Percentiles rank a stretch among this genome's conserved stretches.
Conservation (phyloP, 2,113 vertebrate genomes). For the Oxyura jamaicensis region DNA sequence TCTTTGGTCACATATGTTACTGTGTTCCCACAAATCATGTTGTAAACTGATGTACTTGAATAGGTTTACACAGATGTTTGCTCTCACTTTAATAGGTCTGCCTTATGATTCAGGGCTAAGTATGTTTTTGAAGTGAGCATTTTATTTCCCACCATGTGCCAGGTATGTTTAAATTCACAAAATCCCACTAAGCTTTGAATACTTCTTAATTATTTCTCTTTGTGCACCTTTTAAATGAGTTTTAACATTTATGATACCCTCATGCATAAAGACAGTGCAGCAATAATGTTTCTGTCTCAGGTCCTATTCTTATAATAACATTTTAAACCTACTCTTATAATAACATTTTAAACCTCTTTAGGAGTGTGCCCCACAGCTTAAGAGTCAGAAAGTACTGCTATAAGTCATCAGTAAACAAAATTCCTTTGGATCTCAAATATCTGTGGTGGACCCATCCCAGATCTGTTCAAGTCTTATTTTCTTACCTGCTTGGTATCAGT, state of each 20-base stretch:
- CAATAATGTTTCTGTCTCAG: neutral
- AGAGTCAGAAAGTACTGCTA: neutral
- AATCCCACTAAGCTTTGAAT: neutral
- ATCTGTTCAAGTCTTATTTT: neutral
- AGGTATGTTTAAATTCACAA: neutral
- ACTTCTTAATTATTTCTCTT: neutral
- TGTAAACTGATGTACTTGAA: neutral
- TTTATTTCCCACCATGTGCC: neutral
- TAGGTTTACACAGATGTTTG: neutral
- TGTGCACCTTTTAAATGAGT: neutral
- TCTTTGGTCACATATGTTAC: neutral
- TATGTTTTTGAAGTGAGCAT: neutral
- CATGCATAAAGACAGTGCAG: neutral
- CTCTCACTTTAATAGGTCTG: neutral
- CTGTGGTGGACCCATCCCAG: fast-evolving
- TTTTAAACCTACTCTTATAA: neutral
- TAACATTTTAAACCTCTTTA: neutral
- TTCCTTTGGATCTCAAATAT: neutral
- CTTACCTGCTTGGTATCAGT: neutral
- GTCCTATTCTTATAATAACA: neutral
- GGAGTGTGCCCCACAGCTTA: neutral
- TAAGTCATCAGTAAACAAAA: neutral
- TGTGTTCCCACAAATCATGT: neutral
- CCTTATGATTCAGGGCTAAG: neutral
- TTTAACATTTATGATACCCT: neutral